Base-by-base conservation (phyloP, 2,888 invertebrate species). In the Conus canariensis region DNA sequence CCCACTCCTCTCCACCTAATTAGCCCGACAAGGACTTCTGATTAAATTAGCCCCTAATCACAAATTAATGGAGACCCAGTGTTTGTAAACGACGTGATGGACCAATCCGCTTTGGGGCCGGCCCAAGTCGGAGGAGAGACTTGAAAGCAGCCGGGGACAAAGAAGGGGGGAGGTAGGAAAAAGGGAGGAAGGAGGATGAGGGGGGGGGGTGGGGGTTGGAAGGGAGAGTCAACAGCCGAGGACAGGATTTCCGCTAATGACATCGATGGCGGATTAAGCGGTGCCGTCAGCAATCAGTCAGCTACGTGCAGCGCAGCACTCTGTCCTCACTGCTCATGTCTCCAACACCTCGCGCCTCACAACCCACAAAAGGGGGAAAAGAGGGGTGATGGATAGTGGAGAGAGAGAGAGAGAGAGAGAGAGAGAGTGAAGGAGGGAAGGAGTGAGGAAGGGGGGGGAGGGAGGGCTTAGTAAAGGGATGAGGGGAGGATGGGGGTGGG, bases 21-120 rank as follows among this genome's bases (percentile, higher is more conserved):
- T 89, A 91, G 87, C 87, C 85, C 59, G 88, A 87, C 89, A 91
- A 90, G 90, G 87, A 90, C 90, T 89, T 87, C 92, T 93, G 91
- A 94, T 94, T 93, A 92, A 93, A 94, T 94, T 94, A 94, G 91
- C 91, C 91, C 90, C 90, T 92, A 93, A 93, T 93, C 90, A 93
- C 92, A 93, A 94, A 93, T 94, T 94, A 94, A 93, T 93, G 92
- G 92, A 92, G 90, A 92, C 91, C 90, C 90, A 90, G 90, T 91
- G 90, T 93, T 92, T 91, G 92, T 92, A 91, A 91, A 92, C 89
- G 90, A 88, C 30, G 64, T 82, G 91, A 85, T 22, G 91, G 56
- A 87, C 83, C 90, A 91, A 90, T 90, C 90, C 89, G 85, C 89
- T 90, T 91, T 88, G 64, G 90, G 91, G 16, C 64, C 64, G 12